Conservation (phyloP, 2,888 invertebrate genomes). For the Pilophorus perplexus region DNA sequence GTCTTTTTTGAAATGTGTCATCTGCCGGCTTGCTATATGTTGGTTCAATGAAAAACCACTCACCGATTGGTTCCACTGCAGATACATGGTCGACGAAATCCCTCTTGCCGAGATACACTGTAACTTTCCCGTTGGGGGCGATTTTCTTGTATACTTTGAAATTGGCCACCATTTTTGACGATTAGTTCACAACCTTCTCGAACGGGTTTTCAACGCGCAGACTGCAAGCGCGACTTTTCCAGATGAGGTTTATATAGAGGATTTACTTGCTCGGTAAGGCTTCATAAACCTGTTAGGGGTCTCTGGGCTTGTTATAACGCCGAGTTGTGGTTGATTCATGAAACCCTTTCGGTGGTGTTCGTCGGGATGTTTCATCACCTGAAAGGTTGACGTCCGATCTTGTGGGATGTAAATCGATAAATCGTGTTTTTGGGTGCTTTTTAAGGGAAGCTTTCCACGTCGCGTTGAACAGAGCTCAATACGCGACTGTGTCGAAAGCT, state of each 20-base stretch:
- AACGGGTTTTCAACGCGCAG: neutral
- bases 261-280: conserved; percentile 13
- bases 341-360: no score
- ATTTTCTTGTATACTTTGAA: conserved; percentile 90
- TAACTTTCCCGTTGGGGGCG: conserved; percentile 82
- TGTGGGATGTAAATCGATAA: no score
- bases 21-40: neutral
- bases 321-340: no score
- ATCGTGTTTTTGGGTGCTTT: no score
- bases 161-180: conserved; percentile 72
- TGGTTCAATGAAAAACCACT: conserved; percentile 38
- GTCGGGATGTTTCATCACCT: no score
- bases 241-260: conserved; percentile 20
- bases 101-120: conserved; percentile 79
- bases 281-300: neutral
- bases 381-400: no score
- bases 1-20: neutral
- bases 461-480: no score
- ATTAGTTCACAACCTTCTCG: neutral
- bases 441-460: no score
- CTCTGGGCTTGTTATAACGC: conserved; percentile 4
- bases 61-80: conserved; percentile 81
- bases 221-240: neutral
- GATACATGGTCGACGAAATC: conserved; percentile 87
- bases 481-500: no score